A percentile compares a stretch with the other conserved stretches of the same genome.
Conservation (phyloP, 2,888 invertebrate genomes). For the Xestoiulus laeticollis region DNA sequence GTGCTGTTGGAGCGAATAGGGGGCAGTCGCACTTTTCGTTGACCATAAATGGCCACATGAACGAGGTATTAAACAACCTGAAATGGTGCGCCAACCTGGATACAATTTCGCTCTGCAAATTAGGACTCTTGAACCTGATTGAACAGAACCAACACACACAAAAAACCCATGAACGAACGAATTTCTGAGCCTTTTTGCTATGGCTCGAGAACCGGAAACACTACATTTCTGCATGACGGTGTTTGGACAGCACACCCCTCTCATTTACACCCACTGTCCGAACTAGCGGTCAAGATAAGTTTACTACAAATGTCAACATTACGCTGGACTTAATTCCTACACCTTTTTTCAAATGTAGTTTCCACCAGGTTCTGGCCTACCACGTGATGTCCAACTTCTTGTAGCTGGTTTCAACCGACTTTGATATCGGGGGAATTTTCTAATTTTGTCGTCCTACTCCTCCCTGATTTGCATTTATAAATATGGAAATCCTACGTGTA, state of each 20-base stretch:
- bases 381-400: background rate
- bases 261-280: background rate
- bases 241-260: constrained; percentile 1
- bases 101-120: background rate
- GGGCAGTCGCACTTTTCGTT: constrained; percentile 5
- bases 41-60: constrained; percentile 24
- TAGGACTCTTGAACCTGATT: constrained; percentile 37
- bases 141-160: background rate
- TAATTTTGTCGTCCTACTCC: background rate
- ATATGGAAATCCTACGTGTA: background rate
- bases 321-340: background rate
- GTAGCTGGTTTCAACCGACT: too few species aligned
- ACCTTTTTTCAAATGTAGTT: background rate
- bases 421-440: too few species aligned
- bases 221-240: background rate
- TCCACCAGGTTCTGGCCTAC: background rate
- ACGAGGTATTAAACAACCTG: background rate
- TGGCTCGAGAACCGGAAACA: constrained; percentile 7
- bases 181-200: background rate
- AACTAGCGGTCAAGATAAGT: background rate
- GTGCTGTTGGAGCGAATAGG: background rate
- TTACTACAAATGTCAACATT: background rate
- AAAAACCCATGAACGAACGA: background rate
- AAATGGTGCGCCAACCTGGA: background rate
- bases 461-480: constrained; percentile 28